phyloP scores from a whole-genome alignment of 1,140 invertebrate genomes.

The Piezodorus guildinii region DNA sequence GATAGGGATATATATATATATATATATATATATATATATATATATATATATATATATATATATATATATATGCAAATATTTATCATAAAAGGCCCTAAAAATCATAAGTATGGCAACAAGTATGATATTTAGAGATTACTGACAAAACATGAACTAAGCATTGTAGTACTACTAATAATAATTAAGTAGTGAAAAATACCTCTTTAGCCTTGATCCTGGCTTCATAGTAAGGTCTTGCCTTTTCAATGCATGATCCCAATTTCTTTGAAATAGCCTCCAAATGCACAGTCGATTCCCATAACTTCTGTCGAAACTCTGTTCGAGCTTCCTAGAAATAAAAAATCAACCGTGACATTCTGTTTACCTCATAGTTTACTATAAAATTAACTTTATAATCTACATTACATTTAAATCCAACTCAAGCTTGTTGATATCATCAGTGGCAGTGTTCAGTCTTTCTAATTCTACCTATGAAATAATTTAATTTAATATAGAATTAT shows the following conservation, averaged over 20 bases:
- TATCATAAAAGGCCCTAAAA: too few species aligned
- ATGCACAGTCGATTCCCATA: slow-evolving; percentile 62
- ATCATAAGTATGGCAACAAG: too few species aligned
- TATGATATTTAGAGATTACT: too few species aligned
- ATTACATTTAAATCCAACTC: slow-evolving; percentile 89
- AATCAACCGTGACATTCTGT: neutral
- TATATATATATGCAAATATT: too few species aligned
- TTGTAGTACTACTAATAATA: too few species aligned
- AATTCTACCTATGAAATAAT: slow-evolving; percentile 67
- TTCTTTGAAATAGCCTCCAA: slow-evolving; percentile 63
- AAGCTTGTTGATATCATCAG: slow-evolving; percentile 88
- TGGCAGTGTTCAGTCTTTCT: slow-evolving; percentile 86
- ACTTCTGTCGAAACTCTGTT: slow-evolving; percentile 60
- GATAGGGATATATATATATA: too few species aligned
- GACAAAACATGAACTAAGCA: too few species aligned
- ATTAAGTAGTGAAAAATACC: too few species aligned
- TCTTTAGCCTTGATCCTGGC: slow-evolving; percentile 53
- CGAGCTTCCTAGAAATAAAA: slow-evolving; percentile 63
- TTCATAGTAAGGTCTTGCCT: slow-evolving; percentile 78
- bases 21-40: too few species aligned
- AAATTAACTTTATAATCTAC: slow-evolving; percentile 2
- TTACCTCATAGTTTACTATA: neutral
- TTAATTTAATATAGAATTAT: slow-evolving; percentile 21
- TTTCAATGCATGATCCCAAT: slow-evolving; percentile 65
- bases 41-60: too few species aligned